phyloP scores from a whole-genome alignment of 2,113 vertebrate genomes.

The Dermatemys mawii region DNA sequence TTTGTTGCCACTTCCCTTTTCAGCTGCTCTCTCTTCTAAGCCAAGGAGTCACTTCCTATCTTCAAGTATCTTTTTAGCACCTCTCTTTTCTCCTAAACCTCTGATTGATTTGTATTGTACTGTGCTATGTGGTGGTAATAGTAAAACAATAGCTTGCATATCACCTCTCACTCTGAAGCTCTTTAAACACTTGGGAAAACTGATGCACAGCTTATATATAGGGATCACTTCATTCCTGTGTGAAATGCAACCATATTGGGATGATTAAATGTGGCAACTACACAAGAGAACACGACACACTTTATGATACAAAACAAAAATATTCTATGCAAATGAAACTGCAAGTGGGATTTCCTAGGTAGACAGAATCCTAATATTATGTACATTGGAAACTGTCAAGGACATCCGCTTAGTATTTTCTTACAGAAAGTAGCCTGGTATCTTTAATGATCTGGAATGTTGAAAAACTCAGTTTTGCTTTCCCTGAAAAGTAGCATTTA shows the following conservation, averaged over 20 bases:
- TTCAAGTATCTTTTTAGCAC: not conserved
- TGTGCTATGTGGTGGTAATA: conserved; percentile 26
- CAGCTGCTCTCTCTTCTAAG: not conserved
- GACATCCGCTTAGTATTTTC: conserved; percentile 36
- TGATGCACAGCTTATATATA: conserved; percentile 54
- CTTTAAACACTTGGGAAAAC: conserved; percentile 52
- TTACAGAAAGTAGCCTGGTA: conserved; percentile 15
- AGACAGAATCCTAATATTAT: conserved; percentile 45
- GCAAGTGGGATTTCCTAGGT: conserved; percentile 42
- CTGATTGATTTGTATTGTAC: conserved; percentile 47
- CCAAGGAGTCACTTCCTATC: not conserved
- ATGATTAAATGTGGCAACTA: conserved; percentile 68
- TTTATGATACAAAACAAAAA: conserved; percentile 65
- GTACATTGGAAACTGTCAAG: conserved; percentile 27
- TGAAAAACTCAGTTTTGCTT: not conserved
- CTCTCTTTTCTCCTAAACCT: conserved; percentile 14
- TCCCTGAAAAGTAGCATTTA: conserved; percentile 18
- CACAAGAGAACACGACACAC: conserved; percentile 34
- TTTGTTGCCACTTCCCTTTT: not conserved
- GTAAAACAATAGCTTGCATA: conserved; percentile 54
- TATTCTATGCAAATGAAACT: conserved; percentile 53
- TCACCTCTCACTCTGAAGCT: conserved; percentile 36
- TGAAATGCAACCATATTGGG: conserved; percentile 57
- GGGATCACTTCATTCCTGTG: conserved; percentile 42
- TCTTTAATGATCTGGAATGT: not conserved